Evolutionary conservation across 1,140 invertebrate species (phyloP).

Genomic region (Pogonomyrmex californicus): DNA sequence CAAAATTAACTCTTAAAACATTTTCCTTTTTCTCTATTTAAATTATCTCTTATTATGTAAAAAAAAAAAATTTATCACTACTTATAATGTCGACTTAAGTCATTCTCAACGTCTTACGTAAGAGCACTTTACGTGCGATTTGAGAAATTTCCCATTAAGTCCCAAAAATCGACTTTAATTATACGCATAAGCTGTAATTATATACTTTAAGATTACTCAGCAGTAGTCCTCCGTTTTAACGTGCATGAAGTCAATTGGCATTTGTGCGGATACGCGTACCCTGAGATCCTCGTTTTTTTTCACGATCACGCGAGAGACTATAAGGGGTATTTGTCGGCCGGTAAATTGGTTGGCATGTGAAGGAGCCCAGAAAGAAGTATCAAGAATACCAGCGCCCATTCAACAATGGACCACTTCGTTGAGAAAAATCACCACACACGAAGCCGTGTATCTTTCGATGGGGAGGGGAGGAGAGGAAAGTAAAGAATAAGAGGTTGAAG

Average conservation of each 20-base stretch:
- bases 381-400: slow-evolving; percentile 60
- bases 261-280: background rate
- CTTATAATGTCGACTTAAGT: background rate
- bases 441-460: slow-evolving; percentile 65
- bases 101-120: background rate
- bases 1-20: slow-evolving; percentile 11
- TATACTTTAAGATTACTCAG: slow-evolving; percentile 32
- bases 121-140: background rate
- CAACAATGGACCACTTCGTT: slow-evolving; percentile 64
- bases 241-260: slow-evolving; percentile 9
- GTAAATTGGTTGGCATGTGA: slow-evolving; percentile 72
- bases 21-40: background rate
- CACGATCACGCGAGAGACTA: slow-evolving; percentile 49
- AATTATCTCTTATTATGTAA: background rate
- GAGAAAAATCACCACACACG: slow-evolving; percentile 82
- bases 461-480: slow-evolving; percentile 28
- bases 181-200: slow-evolving; percentile 41
- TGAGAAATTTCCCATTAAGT: slow-evolving; percentile 3
- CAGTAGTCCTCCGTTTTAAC: slow-evolving; percentile 17
- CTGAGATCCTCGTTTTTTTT: slow-evolving; percentile 28
- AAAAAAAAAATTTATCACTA: background rate
- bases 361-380: slow-evolving; percentile 50
- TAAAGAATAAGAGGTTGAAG: background rate
- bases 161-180: slow-evolving; percentile 3
- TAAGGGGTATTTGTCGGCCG: slow-evolving; percentile 56